Evolutionary conservation across 2,888 invertebrate species (phyloP).

Genomic region (Mesochorus sp.): DNA sequence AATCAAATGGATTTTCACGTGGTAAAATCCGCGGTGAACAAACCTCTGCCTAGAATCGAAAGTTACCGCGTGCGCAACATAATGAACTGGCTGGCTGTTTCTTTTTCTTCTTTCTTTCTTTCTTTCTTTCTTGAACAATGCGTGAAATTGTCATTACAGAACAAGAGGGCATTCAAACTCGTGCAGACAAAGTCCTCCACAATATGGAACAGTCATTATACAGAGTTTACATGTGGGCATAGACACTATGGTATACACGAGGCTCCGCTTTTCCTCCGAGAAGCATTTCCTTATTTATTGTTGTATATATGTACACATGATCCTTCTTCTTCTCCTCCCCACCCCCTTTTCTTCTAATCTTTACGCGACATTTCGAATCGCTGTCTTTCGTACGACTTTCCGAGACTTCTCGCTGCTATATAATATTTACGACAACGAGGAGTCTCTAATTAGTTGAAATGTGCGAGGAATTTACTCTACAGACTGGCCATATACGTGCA

Average conservation of each 20-base stretch:
- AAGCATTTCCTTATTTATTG: conserved; percentile 48
- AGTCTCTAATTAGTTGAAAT: conserved; percentile 47
- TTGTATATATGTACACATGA: not conserved
- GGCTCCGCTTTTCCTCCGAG: conserved; percentile 22
- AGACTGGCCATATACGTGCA: too few relatives aligned
- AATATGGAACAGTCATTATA: not conserved
- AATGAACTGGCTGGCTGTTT: conserved; percentile 22
- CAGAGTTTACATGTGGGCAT: not conserved
- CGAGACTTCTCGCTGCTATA: conserved; percentile 27
- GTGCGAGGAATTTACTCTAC: conserved; percentile 14
- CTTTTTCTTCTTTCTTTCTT: not conserved
- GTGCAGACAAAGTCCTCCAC: not conserved
- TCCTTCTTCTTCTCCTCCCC: not conserved
- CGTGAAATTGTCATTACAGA: conserved; percentile 28
- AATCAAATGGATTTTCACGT: not conserved
- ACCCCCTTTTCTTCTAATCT: too few relatives aligned
- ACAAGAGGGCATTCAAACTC: conserved; percentile 5
- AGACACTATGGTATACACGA: not conserved
- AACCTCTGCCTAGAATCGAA: not conserved
- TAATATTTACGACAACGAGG: conserved; percentile 5
- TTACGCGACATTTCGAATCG: conserved; percentile 17
- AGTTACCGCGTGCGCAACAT: conserved; percentile 12
- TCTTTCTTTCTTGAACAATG: not conserved
- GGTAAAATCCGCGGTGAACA: not conserved
- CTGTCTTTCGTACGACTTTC: conserved; percentile 46